Evolutionary conservation across 2,113 vertebrate species (phyloP), one percentile per base, ranked within the genome.

Genomic region (Bujurquina vittata): DNA sequence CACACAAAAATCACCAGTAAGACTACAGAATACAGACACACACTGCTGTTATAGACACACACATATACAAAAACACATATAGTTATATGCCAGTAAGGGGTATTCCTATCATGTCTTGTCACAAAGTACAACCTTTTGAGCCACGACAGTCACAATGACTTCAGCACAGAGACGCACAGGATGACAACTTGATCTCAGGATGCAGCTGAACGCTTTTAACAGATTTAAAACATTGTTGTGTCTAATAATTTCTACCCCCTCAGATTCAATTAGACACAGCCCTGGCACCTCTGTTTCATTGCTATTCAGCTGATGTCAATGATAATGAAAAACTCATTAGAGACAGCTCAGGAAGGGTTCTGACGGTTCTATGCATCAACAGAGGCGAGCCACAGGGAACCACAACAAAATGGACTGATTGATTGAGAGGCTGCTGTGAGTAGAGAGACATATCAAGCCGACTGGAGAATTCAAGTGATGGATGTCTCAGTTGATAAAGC

Each of bases 321-420:
- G 87, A 92, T 92, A 90, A 91, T 93, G 84, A 90, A 91, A 93
- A 92, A 90, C 46, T 91, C 84, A 93, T 93, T 93, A 92, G 87
- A 80, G 87, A 82, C 43, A 49, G 62, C 88, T 80, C 74, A 22
- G 82, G 80, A 89, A 86, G 84, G 77, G 69, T 85, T 88, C 82
- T 86, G 88, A 92, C 75, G 72, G 72, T 82, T 82, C 62, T 81
- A 40, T 87, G 87, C 81, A 73, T 86, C 78, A 79, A 60, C 85
- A 78, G 86, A 80, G 84, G 20, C 23, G 72, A 89, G 87, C 90
- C 91, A 93, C 85, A 14, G 88, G 88, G 89, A 90, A 88, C 75
- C 84, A 80, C 84, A 86, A 91, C 65, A 90, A 90, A 91, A 88
- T 59, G 73, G 85, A 79, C 88, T 83, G 88, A 91, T 87, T 93